A percentile compares a stretch with the other conserved stretches of the same genome.
These are phyloP conservation scores for Teleopsis dalmanni DNA, from an alignment of 1,140 invertebrate genomes.

Conservation along the genomic window DNA sequence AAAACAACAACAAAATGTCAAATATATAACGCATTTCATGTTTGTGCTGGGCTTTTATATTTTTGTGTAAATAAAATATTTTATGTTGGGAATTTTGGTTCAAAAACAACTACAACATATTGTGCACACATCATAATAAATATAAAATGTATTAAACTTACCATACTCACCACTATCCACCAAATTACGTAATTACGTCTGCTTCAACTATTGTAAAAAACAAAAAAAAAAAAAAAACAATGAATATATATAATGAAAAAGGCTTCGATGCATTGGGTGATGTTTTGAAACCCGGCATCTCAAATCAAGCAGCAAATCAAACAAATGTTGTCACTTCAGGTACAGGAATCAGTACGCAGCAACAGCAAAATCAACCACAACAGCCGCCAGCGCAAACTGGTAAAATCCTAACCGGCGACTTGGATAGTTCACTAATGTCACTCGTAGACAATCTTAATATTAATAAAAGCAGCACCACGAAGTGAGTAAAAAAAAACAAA, in stretches of 20 bases:
- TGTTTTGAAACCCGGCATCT: conserved; percentile 54
- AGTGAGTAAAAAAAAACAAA: conserved; percentile 51
- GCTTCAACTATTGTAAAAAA: too few relatives aligned
- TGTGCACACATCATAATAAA: too few relatives aligned
- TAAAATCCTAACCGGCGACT: conserved; percentile 80
- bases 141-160: too few relatives aligned
- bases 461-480: conserved; percentile 65
- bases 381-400: conserved; percentile 47
- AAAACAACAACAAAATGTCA: not conserved
- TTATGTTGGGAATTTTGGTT: not conserved
- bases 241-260: conserved; percentile 26
- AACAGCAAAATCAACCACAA: conserved; percentile 42
- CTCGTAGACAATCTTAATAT: conserved; percentile 88
- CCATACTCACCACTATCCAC: too few relatives aligned
- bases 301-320: conserved; percentile 39
- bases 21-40: not conserved
- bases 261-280: conserved; percentile 68
- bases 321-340: conserved; percentile 42
- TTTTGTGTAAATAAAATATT: not conserved
- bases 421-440: conserved; percentile 84
- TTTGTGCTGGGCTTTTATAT: not conserved
- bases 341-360: conserved; percentile 19
- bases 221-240: conserved; percentile 5
- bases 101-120: too few relatives aligned
- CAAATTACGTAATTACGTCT: too few relatives aligned